Base-by-base conservation (phyloP, 2,888 invertebrate species). In the Campaea margaritaria region DNA sequence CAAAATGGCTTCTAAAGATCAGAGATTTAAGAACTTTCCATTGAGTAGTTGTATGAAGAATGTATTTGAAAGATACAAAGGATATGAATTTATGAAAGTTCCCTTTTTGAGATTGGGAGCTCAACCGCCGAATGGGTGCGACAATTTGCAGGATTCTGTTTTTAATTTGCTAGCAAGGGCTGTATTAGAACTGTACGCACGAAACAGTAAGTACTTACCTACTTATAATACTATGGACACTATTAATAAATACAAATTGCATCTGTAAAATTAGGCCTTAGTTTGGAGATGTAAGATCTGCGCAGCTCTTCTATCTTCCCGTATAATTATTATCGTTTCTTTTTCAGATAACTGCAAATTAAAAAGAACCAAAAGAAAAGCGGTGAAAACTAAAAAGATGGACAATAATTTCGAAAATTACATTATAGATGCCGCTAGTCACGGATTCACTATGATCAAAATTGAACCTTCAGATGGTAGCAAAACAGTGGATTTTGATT, bases 21-120 rank as follows among this genome's bases (percentile, higher is more conserved):
- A 65, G 0, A 66, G 75, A 74, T 96, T 96, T 72, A 79, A 83
- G 27, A 94, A 95, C 82, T 96, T 96, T 79, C 96, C 96, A 0
- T 67, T 95, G 1, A 96, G 96, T 69, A 55, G 71, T 12, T 74
- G 79, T 15, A 82, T 96, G 8, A 93, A 81, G 50, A 50, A 68
- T n/a, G 70, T 89, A 31, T 87, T 86, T 65, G 68, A 75, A 5
- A 75, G 74, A 45, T 73, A 79, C 55, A 77, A 89, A 15, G 88
- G 85, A 0, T 72, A 73, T 27, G 74, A 80, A 42, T 94, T 94
- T 72, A 83, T 96, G 59, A 91, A 82, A 45, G 86, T 94, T 21
- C 95, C 96, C 0, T 96, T 96, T 82, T 81, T 96, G 75, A 93
- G 96, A 68, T 76, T 96, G 58, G 96, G 95, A 1, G 95, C 95